Evolutionary conservation across 92 coral and sea anemone species (phyloP), one percentile per base, ranked within the genome.

Genomic region (Palythoa heliodiscus): DNA sequence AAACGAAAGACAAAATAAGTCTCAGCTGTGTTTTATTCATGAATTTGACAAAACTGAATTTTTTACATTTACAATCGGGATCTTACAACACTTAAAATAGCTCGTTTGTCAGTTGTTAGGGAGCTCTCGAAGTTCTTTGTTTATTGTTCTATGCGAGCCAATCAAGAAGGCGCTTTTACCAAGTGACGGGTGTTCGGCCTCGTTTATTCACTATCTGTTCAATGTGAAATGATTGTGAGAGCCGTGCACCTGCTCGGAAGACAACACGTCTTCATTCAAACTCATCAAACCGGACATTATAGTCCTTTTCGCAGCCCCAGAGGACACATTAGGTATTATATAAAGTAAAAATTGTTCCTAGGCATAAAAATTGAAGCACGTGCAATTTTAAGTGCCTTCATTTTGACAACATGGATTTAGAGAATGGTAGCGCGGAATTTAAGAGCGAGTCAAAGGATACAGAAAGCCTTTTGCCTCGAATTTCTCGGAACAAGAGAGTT

Each of bases 171-270:
- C 8, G 73, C 73, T 22, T 22, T 80, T 22, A 80, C 74, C 84
- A 80, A 66, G 72, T 80, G 84, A 64, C 72, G 73, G 84, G 38
- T 80, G 48, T 19, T 80, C 52, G 23, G 73, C 74, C 84, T 64
- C 84, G 74, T 79, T 79, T 80, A 80, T 80, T 80, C 84, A 63
- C 84, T 50, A 64, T 22, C 84, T 80, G 84, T 64, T 80, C 84
- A 80, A 80, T 67, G 74, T 80, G 84, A 80, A 29, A 63, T 43
- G 54, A 80, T 80, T 80, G 84, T 80, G 84, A 43, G 84, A 80
- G 58, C 13, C 14, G 13, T 80, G 84, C 84, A 80, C 84, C 84
- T 80, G 84, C 84, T 80, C 84, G n/a, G 11, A 48, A 47, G 13
- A 80, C 20, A 67, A 80, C 63, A 80, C 73, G 84, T 80, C 84